Evolutionary conservation across 2,797 vertebrate species (phyloP).

Genomic region (Urocyon cinereoargenteus): DNA sequence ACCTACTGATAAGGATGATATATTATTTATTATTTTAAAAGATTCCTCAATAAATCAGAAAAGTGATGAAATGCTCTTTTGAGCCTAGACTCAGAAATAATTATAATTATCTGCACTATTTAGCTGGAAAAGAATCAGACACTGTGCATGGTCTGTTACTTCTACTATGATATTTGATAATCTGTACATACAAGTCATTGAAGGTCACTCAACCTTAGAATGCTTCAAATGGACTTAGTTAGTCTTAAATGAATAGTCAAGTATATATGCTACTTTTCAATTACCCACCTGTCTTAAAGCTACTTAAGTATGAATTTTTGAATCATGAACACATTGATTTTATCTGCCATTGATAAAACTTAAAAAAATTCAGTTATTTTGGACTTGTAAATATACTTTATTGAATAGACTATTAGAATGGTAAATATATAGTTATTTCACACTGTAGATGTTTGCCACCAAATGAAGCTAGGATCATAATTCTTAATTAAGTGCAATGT

Average conservation of each 20-base stretch:
- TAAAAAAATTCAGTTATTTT: slow-evolving; percentile 77
- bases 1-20: slow-evolving; percentile 85
- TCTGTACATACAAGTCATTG: slow-evolving; percentile 84
- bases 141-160: slow-evolving; percentile 86
- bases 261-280: slow-evolving; percentile 74
- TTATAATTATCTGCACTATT: slow-evolving; percentile 89
- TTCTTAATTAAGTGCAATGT: background rate
- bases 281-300: slow-evolving; percentile 63
- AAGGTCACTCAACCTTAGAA: slow-evolving; percentile 84
- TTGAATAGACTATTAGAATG: background rate
- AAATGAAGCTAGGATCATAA: background rate
- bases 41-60: slow-evolving; percentile 85
- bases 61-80: slow-evolving; percentile 86
- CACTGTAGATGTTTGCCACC: background rate
- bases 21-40: slow-evolving; percentile 87
- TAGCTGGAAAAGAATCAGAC: slow-evolving; percentile 86
- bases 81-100: slow-evolving; percentile 86
- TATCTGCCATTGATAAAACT: slow-evolving; percentile 67
- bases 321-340: slow-evolving; percentile 82
- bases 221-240: slow-evolving; percentile 79
- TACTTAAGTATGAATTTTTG: slow-evolving; percentile 58
- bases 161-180: slow-evolving; percentile 87
- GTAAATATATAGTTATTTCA: background rate
- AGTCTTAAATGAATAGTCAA: slow-evolving; percentile 81
- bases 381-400: slow-evolving; percentile 59